These are phyloP conservation scores for Echinometra lucunter DNA, from an alignment of 53 echinoderm and acorn worm genomes.

Conservation along the genomic window DNA sequence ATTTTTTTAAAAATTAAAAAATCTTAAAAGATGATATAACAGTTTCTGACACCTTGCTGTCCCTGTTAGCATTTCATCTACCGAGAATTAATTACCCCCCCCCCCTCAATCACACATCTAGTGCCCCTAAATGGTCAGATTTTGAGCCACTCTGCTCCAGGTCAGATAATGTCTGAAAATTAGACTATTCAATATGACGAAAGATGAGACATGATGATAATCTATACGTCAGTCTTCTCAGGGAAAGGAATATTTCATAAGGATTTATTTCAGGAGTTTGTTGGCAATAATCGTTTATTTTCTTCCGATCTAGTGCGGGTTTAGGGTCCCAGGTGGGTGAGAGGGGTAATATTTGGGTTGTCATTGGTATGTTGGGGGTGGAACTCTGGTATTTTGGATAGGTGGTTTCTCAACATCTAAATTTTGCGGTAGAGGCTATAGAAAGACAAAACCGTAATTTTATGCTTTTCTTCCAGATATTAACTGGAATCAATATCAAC, in stretches of 20 bases:
- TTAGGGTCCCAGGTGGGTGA: not conserved
- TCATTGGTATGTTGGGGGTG: not conserved
- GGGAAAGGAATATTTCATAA: not conserved
- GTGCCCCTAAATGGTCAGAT: too few species aligned
- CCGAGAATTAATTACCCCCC: too few species aligned
- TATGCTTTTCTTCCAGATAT: not conserved
- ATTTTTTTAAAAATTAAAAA: too few species aligned
- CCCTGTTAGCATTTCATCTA: too few species aligned
- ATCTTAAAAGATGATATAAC: too few species aligned
- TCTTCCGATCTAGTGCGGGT: conserved; percentile 51
- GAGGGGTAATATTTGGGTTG: conserved; percentile 39
- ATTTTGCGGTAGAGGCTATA: not conserved
- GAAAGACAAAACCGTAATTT: not conserved
- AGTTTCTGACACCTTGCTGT: too few species aligned
- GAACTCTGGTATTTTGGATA: not conserved
- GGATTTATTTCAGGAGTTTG: conserved; percentile 49
- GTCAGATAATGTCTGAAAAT: not conserved
- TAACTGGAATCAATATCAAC: not conserved
- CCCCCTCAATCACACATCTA: too few species aligned
- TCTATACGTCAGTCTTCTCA: not conserved
- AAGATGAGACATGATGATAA: not conserved
- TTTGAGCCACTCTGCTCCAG: too few species aligned
- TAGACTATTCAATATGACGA: not conserved
- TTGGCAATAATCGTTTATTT: conserved; percentile 52
- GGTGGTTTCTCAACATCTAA: not conserved